Evolutionary conservation across 2,113 vertebrate genomes (phyloP).

Genomic region (Oncorhynchus nerka): DNA sequence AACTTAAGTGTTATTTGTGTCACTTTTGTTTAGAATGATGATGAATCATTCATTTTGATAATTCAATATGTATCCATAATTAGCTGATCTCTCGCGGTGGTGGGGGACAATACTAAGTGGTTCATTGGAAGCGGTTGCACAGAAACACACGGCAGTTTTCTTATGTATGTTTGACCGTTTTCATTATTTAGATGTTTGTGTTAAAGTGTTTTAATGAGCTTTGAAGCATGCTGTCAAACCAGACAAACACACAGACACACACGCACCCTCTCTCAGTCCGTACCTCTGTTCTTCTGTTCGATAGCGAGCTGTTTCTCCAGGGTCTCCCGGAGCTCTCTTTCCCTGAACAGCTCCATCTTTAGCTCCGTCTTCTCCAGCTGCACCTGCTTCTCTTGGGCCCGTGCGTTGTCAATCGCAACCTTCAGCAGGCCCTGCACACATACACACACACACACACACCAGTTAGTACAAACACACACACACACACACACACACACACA

Average conservation of each 20-base stretch:
- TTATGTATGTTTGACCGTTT: background rate
- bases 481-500: background rate
- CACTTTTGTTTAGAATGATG: constrained; percentile 42
- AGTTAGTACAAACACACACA: background rate
- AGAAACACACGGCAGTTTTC: constrained; percentile 8
- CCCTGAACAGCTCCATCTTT: constrained; percentile 99
- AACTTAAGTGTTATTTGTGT: constrained; percentile 34
- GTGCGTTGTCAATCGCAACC: constrained; percentile 97
- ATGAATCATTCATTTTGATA: constrained; percentile 48
- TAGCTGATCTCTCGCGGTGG: constrained; percentile 41
- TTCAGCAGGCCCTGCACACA: constrained; percentile 90
- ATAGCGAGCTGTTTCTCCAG: constrained; percentile 97
- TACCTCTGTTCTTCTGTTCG: constrained; percentile 89
- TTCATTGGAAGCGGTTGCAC: constrained; percentile 41
- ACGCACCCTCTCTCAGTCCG: background rate
- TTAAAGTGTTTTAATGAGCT: background rate
- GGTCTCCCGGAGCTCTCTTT: constrained; percentile 95
- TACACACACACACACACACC: constrained; percentile 5
- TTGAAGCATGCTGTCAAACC: background rate
- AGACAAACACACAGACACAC: too few relatives aligned
- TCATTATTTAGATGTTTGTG: constrained; percentile 10
- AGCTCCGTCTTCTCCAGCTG: constrained; percentile 99
- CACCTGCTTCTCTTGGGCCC: constrained; percentile 98
- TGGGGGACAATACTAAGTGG: constrained; percentile 27
- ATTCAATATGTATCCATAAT: constrained; percentile 69